Base-by-base conservation (phyloP, 2,797 vertebrate genomes). In the Euphonia xanthogaster region DNA sequence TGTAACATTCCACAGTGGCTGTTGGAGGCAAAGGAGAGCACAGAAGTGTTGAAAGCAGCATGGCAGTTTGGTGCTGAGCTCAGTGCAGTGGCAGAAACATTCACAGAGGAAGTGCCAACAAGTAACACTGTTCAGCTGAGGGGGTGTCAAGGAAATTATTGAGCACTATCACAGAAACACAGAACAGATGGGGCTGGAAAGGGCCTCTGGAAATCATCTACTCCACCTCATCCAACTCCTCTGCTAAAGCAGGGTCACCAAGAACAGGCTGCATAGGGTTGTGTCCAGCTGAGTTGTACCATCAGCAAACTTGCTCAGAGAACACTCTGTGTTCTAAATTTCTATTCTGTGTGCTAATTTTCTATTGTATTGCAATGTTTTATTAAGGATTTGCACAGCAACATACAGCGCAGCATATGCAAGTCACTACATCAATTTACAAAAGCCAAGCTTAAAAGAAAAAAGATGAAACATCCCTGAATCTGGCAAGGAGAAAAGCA, bases 1-100 rank as follows among this genome's bases (percentile, higher is more conserved):
- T 99, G 97, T 99, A 99, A 97, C 99, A 99, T 97, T 99, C 99
- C 94, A 99, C 99, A 30, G 99, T 99, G 88, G 99, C 99, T 99
- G 98, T 89, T 93, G 25, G 77, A 79, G 78, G 96, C 45, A 96
- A 61, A 97, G 5, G 45, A 77, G 39, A 86, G 78, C 10, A 92
- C 1, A 11, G 3, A 42, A 54, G 66, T 15, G 30, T 76, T 90
- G 86, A 88, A 79, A 77, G 2, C 72, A 58, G 33, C 28, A 37
- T 0, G 10, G 76, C 42, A 70, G 42, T 35, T 47, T 35, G 25
- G 61, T 12, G 76, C 51, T 55, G 19, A 87, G 20, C 3, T 27
- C 71, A 76, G 30, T 8, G 6, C 58, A 51, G 73, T 17, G 61
- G 82, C 70, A 89, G 24, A 62, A 86, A 73, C 27, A 79, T 47